These are phyloP conservation scores for Pogonocherus hispidulus DNA, from an alignment of 2,888 invertebrate species.

Conservation along the genomic window DNA sequence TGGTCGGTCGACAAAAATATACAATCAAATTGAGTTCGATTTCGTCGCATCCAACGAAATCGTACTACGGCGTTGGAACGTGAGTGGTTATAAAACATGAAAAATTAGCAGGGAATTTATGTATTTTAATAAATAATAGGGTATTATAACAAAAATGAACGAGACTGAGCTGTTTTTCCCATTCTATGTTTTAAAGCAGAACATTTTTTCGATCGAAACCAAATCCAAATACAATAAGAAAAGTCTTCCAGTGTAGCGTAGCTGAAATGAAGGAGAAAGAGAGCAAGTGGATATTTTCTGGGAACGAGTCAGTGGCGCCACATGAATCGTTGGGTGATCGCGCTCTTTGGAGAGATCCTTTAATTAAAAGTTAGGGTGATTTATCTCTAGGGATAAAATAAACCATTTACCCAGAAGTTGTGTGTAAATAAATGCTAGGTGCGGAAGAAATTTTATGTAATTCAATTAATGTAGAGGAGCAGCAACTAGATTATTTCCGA, in stretches of 20 bases:
- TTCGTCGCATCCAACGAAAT: too few species aligned
- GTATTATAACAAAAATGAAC: too few species aligned
- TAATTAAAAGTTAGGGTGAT: conserved; percentile 1
- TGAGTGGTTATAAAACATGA: too few species aligned
- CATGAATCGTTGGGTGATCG: not conserved
- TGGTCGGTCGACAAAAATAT: too few species aligned
- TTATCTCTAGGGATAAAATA: not conserved
- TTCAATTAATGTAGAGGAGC: not conserved
- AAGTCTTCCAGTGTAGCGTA: not conserved
- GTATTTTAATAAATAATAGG: too few species aligned
- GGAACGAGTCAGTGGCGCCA: not conserved
- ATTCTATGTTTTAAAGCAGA: too few species aligned
- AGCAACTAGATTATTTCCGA: too few species aligned
- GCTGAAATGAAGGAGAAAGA: not conserved
- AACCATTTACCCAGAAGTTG: not conserved
- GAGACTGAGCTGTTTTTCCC: too few species aligned
- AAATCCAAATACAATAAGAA: not conserved
- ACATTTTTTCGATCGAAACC: too few species aligned
- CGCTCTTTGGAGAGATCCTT: not conserved
- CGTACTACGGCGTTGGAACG: too few species aligned
- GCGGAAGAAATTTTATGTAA: not conserved
- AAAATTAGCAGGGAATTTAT: too few species aligned
- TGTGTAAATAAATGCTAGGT: not conserved
- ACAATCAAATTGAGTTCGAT: too few species aligned
- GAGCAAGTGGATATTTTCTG: not conserved